A percentile compares a stretch with the other conserved stretches of the same genome.
These are phyloP conservation scores for Drosophila diplacantha DNA, from an alignment of 2,888 invertebrate species.

Conservation along the genomic window DNA sequence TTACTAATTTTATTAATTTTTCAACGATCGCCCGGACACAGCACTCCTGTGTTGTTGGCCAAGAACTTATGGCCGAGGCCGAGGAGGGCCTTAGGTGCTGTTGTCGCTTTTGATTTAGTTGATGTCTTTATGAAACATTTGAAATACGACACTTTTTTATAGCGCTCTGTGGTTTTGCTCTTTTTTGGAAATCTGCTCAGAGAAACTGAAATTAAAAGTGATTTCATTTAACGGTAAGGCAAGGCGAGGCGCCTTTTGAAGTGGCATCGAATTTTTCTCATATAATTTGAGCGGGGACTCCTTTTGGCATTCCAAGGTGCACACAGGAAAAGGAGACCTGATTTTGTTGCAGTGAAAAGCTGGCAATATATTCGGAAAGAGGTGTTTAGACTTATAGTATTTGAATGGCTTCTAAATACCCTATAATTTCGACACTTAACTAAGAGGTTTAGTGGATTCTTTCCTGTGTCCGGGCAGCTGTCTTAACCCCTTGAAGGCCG, in stretches of 20 bases:
- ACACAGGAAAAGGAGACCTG: slow-evolving; percentile 24
- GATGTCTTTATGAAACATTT: slow-evolving; percentile 74
- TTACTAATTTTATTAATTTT: slow-evolving; percentile 73
- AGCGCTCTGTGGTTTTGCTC: slow-evolving; percentile 12
- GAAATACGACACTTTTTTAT: slow-evolving; percentile 69
- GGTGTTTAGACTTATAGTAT: too few species aligned
- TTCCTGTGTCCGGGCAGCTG: slow-evolving; percentile 3
- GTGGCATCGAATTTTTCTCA: slow-evolving; percentile 59
- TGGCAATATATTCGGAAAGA: background rate
- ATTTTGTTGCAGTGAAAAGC: background rate
- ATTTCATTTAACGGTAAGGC: slow-evolving; percentile 71
- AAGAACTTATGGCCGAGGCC: slow-evolving; percentile 29
- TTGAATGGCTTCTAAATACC: background rate
- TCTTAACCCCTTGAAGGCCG: slow-evolving; percentile 64
- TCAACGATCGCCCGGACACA: slow-evolving; percentile 56
- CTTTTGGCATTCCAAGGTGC: slow-evolving; percentile 16
- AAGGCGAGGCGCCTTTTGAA: slow-evolving; percentile 70
- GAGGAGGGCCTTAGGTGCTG: slow-evolving; percentile 56
- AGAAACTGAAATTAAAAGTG: slow-evolving; percentile 67
- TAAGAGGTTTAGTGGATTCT: background rate
- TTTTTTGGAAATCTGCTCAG: slow-evolving; percentile 37
- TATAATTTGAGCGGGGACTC: slow-evolving; percentile 35
- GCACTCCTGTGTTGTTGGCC: slow-evolving; percentile 23
- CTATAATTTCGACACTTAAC: background rate
- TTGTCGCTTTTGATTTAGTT: slow-evolving; percentile 73